Evolutionary conservation across 2,888 invertebrate species (phyloP), one percentile per base, ranked within the genome.

Genomic region (Macropis europaea): DNA sequence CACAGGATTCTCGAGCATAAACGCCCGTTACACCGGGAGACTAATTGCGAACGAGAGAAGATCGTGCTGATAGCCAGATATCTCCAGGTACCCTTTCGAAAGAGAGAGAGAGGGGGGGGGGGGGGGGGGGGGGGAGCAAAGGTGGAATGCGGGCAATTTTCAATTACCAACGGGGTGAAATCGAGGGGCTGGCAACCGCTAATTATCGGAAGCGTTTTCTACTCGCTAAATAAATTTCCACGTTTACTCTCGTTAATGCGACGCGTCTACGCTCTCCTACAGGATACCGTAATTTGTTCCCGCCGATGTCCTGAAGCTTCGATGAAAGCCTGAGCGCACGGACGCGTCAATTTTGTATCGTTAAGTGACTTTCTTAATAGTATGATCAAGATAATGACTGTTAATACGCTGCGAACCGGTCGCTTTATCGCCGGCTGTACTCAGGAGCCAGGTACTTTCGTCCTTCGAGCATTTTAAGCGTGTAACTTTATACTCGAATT

Each of bases 1-100:
- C 48, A 28, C 13, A 59, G 28, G 59, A 38, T 36, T 57, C 48
- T 43, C 40, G 48, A 43, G 36, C 54, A 52, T 80, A 80, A 84
- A 80, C 74, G 63, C 69, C 70, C 72, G 82, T 77, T 79, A 66
- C 50, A 61, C 56, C 50, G 66, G 15, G 48, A n/a, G 60, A 66
- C 70, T 82, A 83, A 82, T 82, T 80, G 71, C 62, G 50, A 66
- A 69, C 47, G 62, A 54, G 62, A 54, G 50, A 24, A 62, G 78
- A 79, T 77, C 68, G 62, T 48, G 6, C 19, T 26, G 77, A 76
- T 76, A 56, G 9, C 40, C 28, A 26, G 38, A 13, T 28, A 56
- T 52, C 34, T 17, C n/a, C 0, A 17, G 40, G 26, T 24, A 19
- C 22, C 53, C 54, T 77, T 73, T 45, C 61, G 13, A 7, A 22